These are phyloP conservation scores for Cantharis flavilabris DNA, from an alignment of 2,888 invertebrate genomes.

Conservation along the genomic window DNA sequence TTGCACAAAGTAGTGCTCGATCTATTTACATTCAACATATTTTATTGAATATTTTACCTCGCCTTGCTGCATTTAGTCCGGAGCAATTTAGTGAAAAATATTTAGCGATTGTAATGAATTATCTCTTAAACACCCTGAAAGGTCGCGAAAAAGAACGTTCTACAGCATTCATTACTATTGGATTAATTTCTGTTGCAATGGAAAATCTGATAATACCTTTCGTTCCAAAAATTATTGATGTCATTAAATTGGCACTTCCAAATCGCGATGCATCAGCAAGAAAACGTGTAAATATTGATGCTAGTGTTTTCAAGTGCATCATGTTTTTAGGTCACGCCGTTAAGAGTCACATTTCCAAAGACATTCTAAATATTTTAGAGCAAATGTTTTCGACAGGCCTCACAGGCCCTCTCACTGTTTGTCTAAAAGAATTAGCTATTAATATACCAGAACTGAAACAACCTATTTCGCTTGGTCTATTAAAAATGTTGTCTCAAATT, in stretches of 20 bases:
- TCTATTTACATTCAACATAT: slow-evolving; percentile 85
- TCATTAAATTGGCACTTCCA: slow-evolving; percentile 57
- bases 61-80: slow-evolving; percentile 91
- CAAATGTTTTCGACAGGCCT: slow-evolving; percentile 92
- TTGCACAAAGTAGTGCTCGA: slow-evolving; percentile 72
- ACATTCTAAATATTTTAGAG: slow-evolving; percentile 84
- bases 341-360: slow-evolving; percentile 73
- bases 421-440: slow-evolving; percentile 86
- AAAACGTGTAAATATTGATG: slow-evolving; percentile 76
- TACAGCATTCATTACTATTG: slow-evolving; percentile 87
- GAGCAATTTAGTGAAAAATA: slow-evolving; percentile 78
- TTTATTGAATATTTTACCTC: slow-evolving; percentile 83
- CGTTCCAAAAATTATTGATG: slow-evolving; percentile 84
- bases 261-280: slow-evolving; percentile 77
- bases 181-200: slow-evolving; percentile 88
- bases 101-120: slow-evolving; percentile 74
- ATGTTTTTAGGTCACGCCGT: slow-evolving; percentile 87
- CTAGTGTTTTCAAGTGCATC: slow-evolving; percentile 91
- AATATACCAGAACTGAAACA: slow-evolving; percentile 85
- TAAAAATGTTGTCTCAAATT: slow-evolving; percentile 89
- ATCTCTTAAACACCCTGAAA: slow-evolving; percentile 75
- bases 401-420: slow-evolving; percentile 87
- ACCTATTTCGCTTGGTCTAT: slow-evolving; percentile 90
- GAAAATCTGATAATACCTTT: slow-evolving; percentile 79
- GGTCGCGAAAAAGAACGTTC: slow-evolving; percentile 85